Percentiles rank a stretch among this genome's conserved stretches.
Conservation (phyloP, 2,888 invertebrate genomes). For the Chirona hameri region DNA sequence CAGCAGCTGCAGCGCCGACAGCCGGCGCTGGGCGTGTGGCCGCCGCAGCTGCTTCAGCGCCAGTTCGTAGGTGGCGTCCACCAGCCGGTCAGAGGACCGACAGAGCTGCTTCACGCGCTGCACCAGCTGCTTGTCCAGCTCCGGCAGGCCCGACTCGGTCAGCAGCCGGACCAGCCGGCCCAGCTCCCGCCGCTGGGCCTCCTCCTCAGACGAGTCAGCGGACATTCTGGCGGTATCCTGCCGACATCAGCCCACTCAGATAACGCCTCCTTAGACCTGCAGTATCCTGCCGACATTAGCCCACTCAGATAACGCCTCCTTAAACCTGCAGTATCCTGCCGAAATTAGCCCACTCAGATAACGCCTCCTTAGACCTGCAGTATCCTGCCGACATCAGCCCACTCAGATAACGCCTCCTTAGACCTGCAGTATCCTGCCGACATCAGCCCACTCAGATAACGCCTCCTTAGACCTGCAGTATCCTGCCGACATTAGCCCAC, state of each 20-base stretch:
- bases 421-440: too few species aligned
- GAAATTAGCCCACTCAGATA: too few species aligned
- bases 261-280: too few species aligned
- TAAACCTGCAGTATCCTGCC: too few species aligned
- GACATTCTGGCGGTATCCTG: background rate
- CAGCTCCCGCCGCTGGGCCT: background rate
- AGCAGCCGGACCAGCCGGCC: background rate
- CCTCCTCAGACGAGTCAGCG: background rate
- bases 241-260: background rate
- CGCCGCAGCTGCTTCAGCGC: constrained; percentile 50
- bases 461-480: too few species aligned
- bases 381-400: too few species aligned
- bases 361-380: too few species aligned
- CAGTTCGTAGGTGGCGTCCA: constrained; percentile 44
- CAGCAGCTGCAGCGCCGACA: constrained; percentile 53
- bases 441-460: too few species aligned
- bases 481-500: background rate
- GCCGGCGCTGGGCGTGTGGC: constrained; percentile 55
- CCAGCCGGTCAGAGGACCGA: constrained; percentile 42
- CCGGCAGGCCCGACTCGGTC: background rate
- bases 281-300: background rate
- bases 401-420: too few species aligned
- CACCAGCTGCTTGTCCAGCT: background rate
- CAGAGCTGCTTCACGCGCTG: background rate
- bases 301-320: background rate